Evolutionary conservation across 2,888 invertebrate species (phyloP).

Genomic region (Cosmia trapezina): DNA sequence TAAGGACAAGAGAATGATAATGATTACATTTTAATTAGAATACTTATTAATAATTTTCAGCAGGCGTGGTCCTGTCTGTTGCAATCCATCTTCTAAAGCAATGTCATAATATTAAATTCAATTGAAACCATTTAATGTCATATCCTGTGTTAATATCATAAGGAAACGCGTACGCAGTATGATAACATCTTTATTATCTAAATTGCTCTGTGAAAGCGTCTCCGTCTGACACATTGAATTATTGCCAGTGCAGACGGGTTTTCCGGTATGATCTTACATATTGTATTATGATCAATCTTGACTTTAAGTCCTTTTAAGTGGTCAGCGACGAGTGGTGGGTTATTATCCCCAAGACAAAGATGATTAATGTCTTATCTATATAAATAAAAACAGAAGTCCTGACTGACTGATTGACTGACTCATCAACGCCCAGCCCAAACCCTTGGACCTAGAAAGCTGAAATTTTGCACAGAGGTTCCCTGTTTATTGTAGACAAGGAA

Average conservation of each 20-base stretch:
- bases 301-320: not conserved
- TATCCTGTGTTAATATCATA: constrained; percentile 25
- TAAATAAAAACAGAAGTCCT: no score
- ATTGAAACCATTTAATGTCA: constrained; percentile 9
- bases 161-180: constrained; percentile 31
- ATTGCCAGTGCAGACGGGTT: constrained; percentile 6
- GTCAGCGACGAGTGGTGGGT: not conserved
- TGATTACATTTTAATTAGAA: not conserved
- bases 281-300: not conserved
- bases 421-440: no score
- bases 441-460: no score
- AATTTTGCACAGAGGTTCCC: no score
- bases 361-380: no score
- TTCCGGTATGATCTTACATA: constrained; percentile 25
- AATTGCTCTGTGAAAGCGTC: constrained; percentile 31
- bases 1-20: not conserved
- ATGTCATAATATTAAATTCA: constrained; percentile 6
- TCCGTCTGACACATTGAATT: constrained; percentile 23
- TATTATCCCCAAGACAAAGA: not conserved
- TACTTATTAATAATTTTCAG: not conserved
- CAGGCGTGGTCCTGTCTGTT: not conserved
- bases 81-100: not conserved
- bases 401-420: no score
- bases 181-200: constrained; percentile 39
- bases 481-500: no score